phyloP scores from a whole-genome alignment of 2,113 vertebrate genomes.

The Vidua macroura region DNA sequence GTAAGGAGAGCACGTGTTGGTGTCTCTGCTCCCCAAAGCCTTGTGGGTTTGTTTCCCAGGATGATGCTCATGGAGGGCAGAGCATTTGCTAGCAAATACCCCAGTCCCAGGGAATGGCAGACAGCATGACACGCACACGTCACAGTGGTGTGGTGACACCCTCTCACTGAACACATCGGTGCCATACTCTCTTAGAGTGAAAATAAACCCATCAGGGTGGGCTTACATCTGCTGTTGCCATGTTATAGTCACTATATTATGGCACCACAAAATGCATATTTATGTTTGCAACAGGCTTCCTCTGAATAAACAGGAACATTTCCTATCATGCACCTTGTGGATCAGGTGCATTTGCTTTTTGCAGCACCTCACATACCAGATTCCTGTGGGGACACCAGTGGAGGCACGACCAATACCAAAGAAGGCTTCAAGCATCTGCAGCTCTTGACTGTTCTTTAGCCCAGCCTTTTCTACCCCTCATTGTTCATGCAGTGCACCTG shows the following conservation, averaged over 20 bases:
- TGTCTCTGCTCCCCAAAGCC: not conserved
- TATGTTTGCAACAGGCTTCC: not conserved
- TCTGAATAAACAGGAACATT: not conserved
- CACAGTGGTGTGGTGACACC: not conserved
- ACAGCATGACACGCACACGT: fast-evolving
- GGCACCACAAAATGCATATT: not conserved
- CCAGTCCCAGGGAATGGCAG: not conserved
- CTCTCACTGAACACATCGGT: not conserved
- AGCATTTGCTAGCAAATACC: not conserved
- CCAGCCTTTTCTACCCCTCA: not conserved
- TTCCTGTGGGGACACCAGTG: fast-evolving
- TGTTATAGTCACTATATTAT: not conserved
- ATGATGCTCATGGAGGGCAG: not conserved
- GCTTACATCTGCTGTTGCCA: not conserved
- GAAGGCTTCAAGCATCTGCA: not conserved
- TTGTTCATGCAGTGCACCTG: not conserved
- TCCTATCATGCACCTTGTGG: not conserved
- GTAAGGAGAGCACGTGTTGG: fast-evolving
- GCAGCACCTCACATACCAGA: not conserved
- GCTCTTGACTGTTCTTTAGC: not conserved
- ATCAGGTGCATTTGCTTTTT: not conserved
- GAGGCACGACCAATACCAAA: not conserved
- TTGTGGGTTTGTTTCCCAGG: not conserved
- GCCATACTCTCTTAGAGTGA: not conserved
- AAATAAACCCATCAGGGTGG: not conserved